A percentile compares a stretch with the other conserved stretches of the same genome.
Evolutionary conservation across 2,888 invertebrate genomes (phyloP).

Genomic region (Polia nebulosa): DNA sequence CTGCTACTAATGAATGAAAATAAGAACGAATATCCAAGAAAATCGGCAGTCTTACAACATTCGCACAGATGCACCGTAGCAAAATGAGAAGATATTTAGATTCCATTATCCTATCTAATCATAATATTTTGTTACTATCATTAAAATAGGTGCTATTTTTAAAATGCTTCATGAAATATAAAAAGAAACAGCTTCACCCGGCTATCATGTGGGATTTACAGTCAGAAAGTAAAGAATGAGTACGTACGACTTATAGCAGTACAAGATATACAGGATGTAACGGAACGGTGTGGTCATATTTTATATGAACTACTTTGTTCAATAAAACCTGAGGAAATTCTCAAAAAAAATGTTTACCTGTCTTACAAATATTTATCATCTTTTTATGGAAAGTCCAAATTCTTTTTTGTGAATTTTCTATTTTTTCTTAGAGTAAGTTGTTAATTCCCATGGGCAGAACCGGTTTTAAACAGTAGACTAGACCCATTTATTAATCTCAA

Average conservation of each 20-base stretch:
- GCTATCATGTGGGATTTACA: conserved; percentile 46
- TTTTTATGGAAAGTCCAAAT: no score
- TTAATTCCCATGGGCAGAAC: no score
- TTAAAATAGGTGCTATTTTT: neutral
- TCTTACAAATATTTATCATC: no score
- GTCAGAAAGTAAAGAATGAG: conserved; percentile 1
- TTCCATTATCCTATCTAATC: conserved; percentile 54
- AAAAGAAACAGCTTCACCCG: conserved; percentile 26
- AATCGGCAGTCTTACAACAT: neutral
- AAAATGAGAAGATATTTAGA: conserved; percentile 32
- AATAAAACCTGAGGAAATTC: no score
- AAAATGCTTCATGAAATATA: neutral
- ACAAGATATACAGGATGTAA: no score
- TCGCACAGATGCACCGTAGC: neutral
- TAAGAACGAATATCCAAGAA: neutral
- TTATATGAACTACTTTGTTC: no score
- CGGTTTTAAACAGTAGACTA: no score
- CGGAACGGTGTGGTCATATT: no score
- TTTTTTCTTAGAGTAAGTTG: no score
- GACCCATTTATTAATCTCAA: neutral
- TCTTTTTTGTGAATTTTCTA: no score
- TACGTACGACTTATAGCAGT: neutral
- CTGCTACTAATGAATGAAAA: conserved; percentile 48
- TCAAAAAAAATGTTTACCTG: no score
- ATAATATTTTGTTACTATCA: conserved; percentile 23